Evolutionary conservation across 2,797 vertebrate genomes (phyloP).

Genomic region (Enteromius argenteus): DNA sequence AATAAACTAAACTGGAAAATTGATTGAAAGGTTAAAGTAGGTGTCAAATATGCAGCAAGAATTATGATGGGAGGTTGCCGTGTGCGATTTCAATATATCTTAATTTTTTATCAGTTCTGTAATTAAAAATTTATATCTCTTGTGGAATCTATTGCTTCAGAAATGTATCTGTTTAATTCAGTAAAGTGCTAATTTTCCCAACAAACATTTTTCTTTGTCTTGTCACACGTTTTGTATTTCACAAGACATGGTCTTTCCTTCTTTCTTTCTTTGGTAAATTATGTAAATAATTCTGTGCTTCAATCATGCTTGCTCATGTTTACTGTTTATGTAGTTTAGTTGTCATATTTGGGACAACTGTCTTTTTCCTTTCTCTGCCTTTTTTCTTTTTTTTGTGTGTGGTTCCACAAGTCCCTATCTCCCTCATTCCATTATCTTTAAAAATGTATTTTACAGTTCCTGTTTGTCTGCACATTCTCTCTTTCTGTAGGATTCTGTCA

Average conservation of each 20-base stretch:
- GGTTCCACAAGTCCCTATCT: neutral
- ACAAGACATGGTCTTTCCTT: neutral
- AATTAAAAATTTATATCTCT: constrained; percentile 30
- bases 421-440: constrained; percentile 38
- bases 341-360: constrained; percentile 57
- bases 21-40: constrained; percentile 11
- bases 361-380: constrained; percentile 5
- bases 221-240: neutral
- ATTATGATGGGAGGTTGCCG: constrained; percentile 12
- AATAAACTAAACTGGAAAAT: constrained; percentile 3
- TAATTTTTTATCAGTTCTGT: constrained; percentile 22
- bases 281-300: constrained; percentile 22
- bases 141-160: neutral
- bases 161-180: neutral
- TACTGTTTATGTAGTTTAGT: constrained; percentile 34
- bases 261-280: neutral
- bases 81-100: constrained; percentile 33
- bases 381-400: neutral
- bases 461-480: constrained; percentile 14
- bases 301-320: constrained; percentile 32
- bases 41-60: neutral
- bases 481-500: constrained; percentile 29
- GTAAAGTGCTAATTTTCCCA: constrained; percentile 23
- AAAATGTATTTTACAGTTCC: constrained; percentile 20
- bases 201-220: neutral